Percentiles rank a stretch among this genome's conserved stretches.
Conservation (phyloP, 1,140 invertebrate genomes). For the Rhizoglyphus robini region DNA sequence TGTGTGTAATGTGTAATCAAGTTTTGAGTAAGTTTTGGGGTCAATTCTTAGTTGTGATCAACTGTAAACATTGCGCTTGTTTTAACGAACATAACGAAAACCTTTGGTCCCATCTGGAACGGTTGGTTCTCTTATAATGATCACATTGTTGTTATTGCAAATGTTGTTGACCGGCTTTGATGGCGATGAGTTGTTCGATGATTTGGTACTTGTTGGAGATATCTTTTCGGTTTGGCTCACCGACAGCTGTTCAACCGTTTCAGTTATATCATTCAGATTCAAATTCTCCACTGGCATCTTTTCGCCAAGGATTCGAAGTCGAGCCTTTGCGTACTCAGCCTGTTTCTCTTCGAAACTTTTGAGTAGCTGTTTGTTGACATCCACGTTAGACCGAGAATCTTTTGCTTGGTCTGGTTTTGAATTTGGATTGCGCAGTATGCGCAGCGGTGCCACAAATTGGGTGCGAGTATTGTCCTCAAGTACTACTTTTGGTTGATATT, state of each 20-base stretch:
- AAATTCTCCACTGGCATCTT: slow-evolving; percentile 7
- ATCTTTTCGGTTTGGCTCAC: neutral
- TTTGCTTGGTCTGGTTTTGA: slow-evolving; percentile 3
- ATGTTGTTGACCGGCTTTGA: neutral
- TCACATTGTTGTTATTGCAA: neutral
- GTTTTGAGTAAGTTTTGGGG: too few relatives aligned
- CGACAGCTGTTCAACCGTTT: neutral
- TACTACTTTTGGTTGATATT: slow-evolving; percentile 15
- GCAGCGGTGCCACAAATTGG: slow-evolving; percentile 20
- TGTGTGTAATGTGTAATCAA: too few relatives aligned
- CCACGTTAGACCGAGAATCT: neutral
- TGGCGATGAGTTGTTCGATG: neutral
- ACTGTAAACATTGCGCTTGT: too few relatives aligned
- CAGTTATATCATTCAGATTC: slow-evolving; percentile 3
- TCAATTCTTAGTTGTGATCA: too few relatives aligned
- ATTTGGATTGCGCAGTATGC: slow-evolving; percentile 20
- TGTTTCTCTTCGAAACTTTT: slow-evolving; percentile 23
- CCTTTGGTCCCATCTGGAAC: slow-evolving; percentile 2
- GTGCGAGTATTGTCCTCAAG: slow-evolving; percentile 22
- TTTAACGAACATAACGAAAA: neutral
- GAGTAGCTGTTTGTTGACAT: neutral
- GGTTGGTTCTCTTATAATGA: neutral
- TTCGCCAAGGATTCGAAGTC: slow-evolving; percentile 22
- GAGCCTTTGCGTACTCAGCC: slow-evolving; percentile 24
- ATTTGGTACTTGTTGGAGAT: neutral